Base-by-base conservation (phyloP, 2,113 vertebrate genomes). In the Poeciliopsis occidentalis region DNA sequence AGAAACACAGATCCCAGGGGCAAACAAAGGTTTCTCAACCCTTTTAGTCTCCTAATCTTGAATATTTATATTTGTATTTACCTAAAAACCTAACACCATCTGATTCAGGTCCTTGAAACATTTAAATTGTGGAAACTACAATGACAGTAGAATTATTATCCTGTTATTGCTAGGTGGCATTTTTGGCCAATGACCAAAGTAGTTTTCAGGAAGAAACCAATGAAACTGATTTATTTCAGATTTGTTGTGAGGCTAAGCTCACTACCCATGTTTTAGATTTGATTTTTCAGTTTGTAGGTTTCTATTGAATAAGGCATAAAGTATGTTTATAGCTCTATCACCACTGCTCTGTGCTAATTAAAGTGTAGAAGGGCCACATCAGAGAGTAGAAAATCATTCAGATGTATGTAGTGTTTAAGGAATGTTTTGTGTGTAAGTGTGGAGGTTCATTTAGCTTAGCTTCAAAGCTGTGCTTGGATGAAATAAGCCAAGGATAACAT, bases 281-380 rank as follows among this genome's bases (percentile, higher is more conserved):
- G 70, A 64, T 69, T 73, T 73, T 73, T 71, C 71, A 73, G 30
- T 85, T 64, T 76, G 51, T 76, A 73, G 70, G 68, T 85, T 88
- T 83, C 71, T 77, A 90, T 91, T 91, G 92, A 91, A 87, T 76
- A 91, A 85, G 76, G 74, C 67, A 72, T 94, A 87, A 92, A 90
- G 84, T 74, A 73, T n/a, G 57, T 91, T 94, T 92, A 87, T 78
- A 51, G 83, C 82, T 76, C 75, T 77, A 80, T 92, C 89, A 90
- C 61, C 74, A 68, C 60, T 57, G 71, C 68, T 60, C 88, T 88
- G 90, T 86, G 86, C 87, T 92, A 93, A 93, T 93, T 89, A 92
- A 90, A 76, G 64, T 71, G 73, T 79, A 67, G 68, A 86, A 76
- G 79, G 78, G 66, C 47, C 67, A 60, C 81, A 81, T 86, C 76